Evolutionary conservation across 2,113 vertebrate species (phyloP), one percentile per base, ranked within the genome.

Genomic region (Oryzias curvinotus): DNA sequence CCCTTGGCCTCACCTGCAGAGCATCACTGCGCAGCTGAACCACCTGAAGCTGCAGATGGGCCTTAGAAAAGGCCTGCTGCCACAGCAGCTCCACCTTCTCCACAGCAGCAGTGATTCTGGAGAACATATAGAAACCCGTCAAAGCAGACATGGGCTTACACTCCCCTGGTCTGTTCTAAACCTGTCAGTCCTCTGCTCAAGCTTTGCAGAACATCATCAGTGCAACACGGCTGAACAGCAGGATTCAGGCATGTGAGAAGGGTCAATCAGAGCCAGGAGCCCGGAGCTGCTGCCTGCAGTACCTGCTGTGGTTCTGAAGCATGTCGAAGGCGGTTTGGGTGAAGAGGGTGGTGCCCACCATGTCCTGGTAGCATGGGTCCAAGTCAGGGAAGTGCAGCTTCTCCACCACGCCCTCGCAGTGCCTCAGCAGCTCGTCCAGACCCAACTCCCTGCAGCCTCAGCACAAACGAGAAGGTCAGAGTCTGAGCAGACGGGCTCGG

Each of bases 311-410:
- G 78, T 91, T 91, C 45, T 88, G 89, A 3, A 89, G 79, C 86
- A 92, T 90, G 26, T 91, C 89, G 2, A 78, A 83, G 13, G 87
- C 60, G 0, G 87, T 90, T 45, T 87, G 82, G 1, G 78, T 78
- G 81, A 91, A 93, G 36, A 91, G 83, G 4, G 81, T 50, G 0
- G 92, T 92, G 36, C 92, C 91, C 0, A 88, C 91, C 91, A 93
- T 91, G 0, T 80, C 85, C 59, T 83, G 89, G 53, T 85, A 93
- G 64, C 84, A 86, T 0, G 62, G 84, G 7, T 90, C 87, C n/a
- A 18, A 73, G 55, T 93, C 90, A 5, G 92, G 92, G 58, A 60
- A 63, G 1, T 68, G 83, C 52, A 93, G 86, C 65, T 91, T 93
- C 62, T 86, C 82, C 71, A 90, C n/a, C 10, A 92, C 41, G 19